A percentile compares a stretch with the other conserved stretches of the same genome.
Evolutionary conservation across 2,888 invertebrate species (phyloP).

Genomic region (Steinernema carpocapsae): DNA sequence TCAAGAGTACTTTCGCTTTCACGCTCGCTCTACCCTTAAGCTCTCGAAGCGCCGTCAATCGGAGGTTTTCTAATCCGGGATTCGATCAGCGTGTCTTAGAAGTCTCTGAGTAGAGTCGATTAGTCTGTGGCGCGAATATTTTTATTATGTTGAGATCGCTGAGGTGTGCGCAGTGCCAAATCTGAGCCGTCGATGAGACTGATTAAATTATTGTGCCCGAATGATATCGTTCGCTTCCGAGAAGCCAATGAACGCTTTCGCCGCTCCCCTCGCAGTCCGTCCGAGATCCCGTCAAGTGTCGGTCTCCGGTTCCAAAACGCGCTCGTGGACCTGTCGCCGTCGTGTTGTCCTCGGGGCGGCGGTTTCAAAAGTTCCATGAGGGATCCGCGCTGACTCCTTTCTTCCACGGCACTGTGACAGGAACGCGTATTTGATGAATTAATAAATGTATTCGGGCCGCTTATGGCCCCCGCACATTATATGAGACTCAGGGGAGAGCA

Average conservation of each 20-base stretch:
- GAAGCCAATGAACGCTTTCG: slow-evolving; percentile 18
- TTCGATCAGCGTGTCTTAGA: slow-evolving; percentile 14
- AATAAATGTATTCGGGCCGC: slow-evolving; percentile 34
- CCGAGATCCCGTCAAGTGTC: background rate
- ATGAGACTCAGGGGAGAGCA: slow-evolving; percentile 33
- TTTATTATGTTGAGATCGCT: slow-evolving; percentile 20
- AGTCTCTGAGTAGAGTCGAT: slow-evolving; percentile 5
- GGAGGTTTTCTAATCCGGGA: slow-evolving; percentile 15
- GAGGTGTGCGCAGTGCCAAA: slow-evolving; percentile 25
- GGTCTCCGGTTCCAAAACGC: too few species aligned
- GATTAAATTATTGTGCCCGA: slow-evolving; percentile 34
- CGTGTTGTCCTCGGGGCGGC: too few species aligned
- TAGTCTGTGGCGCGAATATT: slow-evolving; percentile 12
- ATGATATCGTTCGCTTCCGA: slow-evolving; percentile 17
- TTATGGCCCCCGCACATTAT: slow-evolving; percentile 35
- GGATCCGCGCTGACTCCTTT: slow-evolving; percentile 19
- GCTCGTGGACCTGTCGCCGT: too few species aligned
- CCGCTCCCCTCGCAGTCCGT: background rate
- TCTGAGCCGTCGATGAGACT: background rate
- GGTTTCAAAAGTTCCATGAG: background rate
- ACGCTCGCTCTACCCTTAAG: slow-evolving; percentile 5
- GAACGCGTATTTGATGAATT: slow-evolving; percentile 33
- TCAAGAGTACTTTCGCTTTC: slow-evolving; percentile 3
- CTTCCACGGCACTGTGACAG: slow-evolving; percentile 7
- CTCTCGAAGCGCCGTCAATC: background rate